Percentiles rank a stretch among this genome's conserved stretches.
Conservation (phyloP, 37 sponge, comb jelly and placozoan species). For the Cladorhizidae sp. region DNA sequence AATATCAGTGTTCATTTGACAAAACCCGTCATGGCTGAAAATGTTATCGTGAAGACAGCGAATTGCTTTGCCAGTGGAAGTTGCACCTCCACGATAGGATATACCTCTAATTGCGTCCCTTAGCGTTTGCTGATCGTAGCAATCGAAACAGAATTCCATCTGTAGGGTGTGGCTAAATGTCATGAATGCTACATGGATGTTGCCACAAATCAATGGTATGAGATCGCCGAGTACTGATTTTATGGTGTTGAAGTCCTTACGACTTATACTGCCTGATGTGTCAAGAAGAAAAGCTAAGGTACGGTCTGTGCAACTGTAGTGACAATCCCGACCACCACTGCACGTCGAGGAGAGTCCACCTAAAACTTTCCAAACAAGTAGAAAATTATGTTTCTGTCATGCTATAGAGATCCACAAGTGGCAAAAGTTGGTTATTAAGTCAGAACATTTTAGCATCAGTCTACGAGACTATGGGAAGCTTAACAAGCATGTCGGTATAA, state of each 20-base stretch:
- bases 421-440: too few relatives aligned
- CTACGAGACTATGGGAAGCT: too few relatives aligned
- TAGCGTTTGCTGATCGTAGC: not conserved
- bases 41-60: not conserved
- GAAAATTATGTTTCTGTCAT: too few relatives aligned
- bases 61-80: not conserved
- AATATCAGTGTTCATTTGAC: not conserved
- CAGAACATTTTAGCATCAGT: too few relatives aligned
- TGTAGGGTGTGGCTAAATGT: not conserved
- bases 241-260: not conserved
- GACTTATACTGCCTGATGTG: constrained; percentile 14
- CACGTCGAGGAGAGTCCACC: too few relatives aligned
- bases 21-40: not conserved
- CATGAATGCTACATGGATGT: not conserved
- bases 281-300: constrained; percentile 21
- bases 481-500: too few relatives aligned
- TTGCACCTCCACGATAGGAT: not conserved
- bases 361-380: too few relatives aligned
- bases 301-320: not conserved
- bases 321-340: too few relatives aligned
- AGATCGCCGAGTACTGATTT: not conserved
- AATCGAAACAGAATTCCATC: constrained; percentile 29
- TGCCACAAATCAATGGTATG: not conserved
- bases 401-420: too few relatives aligned
- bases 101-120: not conserved